Conservation (phyloP, 1,140 invertebrate genomes). For the Drosophila melanogaster region DNA sequence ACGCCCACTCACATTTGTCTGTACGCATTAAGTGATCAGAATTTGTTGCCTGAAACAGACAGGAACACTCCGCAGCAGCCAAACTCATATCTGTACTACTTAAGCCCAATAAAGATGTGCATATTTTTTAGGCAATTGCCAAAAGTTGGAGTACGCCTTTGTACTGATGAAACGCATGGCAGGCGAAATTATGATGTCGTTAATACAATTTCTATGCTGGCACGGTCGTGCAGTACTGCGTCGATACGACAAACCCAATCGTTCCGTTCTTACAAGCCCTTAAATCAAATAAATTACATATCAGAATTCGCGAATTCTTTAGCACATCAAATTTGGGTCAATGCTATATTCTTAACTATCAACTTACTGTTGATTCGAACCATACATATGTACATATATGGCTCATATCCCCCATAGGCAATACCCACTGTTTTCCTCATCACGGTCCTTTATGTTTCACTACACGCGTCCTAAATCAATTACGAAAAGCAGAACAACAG, state of each 20-base stretch:
- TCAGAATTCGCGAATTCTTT: too few species aligned
- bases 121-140: slow-evolving; percentile 49
- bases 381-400: too few species aligned
- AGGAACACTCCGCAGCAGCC: not conserved
- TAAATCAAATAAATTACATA: not conserved
- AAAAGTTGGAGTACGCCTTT: slow-evolving; percentile 24
- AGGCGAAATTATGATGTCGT: slow-evolving; percentile 33
- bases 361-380: too few species aligned
- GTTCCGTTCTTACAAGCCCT: not conserved
- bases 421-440: slow-evolving; percentile 2
- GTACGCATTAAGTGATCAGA: slow-evolving; percentile 35
- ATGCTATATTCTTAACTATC: too few species aligned
- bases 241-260: not conserved
- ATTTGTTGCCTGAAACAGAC: slow-evolving; percentile 41
- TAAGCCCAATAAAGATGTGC: slow-evolving; percentile 51
- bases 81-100: slow-evolving; percentile 27
- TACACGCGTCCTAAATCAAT: slow-evolving; percentile 34
- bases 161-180: slow-evolving; percentile 28
- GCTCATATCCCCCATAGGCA: not conserved
- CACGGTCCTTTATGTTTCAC: slow-evolving; percentile 1
- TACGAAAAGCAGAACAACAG: slow-evolving; percentile 5
- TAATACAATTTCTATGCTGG: slow-evolving; percentile 30
- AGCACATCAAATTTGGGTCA: too few species aligned
- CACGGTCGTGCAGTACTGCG: not conserved
- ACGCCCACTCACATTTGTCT: slow-evolving; percentile 29